Conservation (phyloP, 2,888 invertebrate species). For the Griposia aprilina region DNA sequence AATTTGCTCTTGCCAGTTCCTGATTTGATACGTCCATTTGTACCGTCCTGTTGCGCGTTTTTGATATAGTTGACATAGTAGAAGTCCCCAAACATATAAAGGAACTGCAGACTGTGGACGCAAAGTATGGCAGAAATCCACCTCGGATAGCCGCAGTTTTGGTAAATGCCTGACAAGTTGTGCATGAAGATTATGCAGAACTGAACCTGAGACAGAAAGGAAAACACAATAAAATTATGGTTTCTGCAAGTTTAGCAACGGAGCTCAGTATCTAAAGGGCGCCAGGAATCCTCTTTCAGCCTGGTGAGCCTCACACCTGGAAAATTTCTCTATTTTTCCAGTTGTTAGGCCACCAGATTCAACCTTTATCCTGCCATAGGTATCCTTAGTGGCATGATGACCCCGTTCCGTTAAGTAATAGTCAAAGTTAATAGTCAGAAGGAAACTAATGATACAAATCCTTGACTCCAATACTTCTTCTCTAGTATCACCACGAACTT, state of each 20-base stretch:
- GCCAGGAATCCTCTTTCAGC: neutral
- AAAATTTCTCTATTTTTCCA: no score
- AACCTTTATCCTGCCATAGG: neutral
- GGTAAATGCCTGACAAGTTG: conserved; percentile 50
- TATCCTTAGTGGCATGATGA: no score
- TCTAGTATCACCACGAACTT: no score
- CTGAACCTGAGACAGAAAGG: conserved; percentile 60
- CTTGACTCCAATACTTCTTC: no score
- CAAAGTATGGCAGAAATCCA: conserved; percentile 54
- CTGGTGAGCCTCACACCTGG: no score
- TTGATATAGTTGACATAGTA: conserved; percentile 66
- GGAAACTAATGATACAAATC: neutral
- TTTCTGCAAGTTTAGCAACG: neutral
- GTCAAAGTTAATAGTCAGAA: neutral
- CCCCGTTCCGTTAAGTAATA: neutral
- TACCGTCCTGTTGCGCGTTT: neutral
- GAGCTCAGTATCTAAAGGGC: neutral
- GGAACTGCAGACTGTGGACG: conserved; percentile 52
- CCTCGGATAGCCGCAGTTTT: conserved; percentile 65
- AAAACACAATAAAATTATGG: neutral
- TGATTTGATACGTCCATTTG: conserved; percentile 28
- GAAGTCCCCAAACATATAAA: conserved; percentile 70
- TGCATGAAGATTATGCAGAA: conserved; percentile 67
- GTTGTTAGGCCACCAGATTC: neutral
- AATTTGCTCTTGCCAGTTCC: conserved; percentile 40